phyloP scores from a whole-genome alignment of 2,113 vertebrate genomes.

The Sialia sialis region DNA sequence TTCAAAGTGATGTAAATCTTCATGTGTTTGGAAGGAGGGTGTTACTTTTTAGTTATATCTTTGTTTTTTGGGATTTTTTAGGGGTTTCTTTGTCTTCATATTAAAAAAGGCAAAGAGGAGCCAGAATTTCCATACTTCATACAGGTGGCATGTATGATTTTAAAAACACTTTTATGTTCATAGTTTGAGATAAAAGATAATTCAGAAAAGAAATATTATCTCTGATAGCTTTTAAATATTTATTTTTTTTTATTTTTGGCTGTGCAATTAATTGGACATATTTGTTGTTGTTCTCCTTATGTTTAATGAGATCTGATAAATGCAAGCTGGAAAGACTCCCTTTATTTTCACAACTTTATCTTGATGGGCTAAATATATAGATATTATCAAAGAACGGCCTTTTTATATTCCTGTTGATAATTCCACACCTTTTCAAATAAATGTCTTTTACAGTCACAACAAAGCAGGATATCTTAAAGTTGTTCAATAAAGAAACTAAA shows the following conservation, averaged over 20 bases:
- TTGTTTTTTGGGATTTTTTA: neutral
- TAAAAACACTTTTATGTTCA: neutral
- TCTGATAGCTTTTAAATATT: neutral
- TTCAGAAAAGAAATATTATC: neutral
- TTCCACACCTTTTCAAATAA: neutral
- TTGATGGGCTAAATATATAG: neutral
- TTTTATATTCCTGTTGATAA: neutral
- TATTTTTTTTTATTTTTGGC: neutral
- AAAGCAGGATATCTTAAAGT: neutral
- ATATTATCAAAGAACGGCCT: neutral
- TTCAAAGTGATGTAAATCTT: neutral
- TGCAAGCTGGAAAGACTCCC: neutral
- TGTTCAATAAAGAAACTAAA: neutral
- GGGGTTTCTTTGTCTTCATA: neutral
- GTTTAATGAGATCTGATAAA: neutral
- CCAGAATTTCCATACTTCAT: accelerated
- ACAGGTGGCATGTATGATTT: neutral
- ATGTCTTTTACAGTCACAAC: neutral
- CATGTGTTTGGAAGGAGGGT: accelerated
- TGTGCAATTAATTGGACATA: neutral
- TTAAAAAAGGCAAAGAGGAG: neutral
- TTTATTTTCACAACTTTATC: neutral
- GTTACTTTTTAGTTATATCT: neutral
- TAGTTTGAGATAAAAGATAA: neutral
- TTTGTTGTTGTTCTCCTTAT: neutral